A percentile compares a stretch with the other conserved stretches of the same genome.
Conservation (phyloP, 2,113 vertebrate species). For the Triplophysa tibetana region DNA sequence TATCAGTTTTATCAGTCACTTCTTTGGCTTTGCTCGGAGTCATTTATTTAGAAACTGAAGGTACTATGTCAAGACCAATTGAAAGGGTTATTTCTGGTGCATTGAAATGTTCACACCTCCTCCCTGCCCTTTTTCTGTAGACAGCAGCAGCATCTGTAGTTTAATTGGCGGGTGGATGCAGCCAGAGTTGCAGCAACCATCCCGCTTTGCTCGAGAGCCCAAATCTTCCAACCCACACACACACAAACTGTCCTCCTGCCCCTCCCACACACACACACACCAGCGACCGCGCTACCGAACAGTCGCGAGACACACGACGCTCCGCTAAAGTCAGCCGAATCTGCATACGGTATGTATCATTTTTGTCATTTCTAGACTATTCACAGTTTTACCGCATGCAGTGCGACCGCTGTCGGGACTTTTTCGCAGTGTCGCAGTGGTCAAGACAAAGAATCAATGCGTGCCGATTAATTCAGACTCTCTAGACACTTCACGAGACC, state of each 20-base stretch:
- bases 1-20: too few relatives aligned
- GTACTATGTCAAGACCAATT: neutral
- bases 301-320: conserved; percentile 42
- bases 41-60: too few relatives aligned
- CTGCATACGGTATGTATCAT: conserved; percentile 55
- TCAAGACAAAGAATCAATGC: conserved; percentile 4
- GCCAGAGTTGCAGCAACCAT: conserved; percentile 52
- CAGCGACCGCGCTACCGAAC: conserved; percentile 6
- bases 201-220: conserved; percentile 40
- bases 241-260: conserved; percentile 32
- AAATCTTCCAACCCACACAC: conserved; percentile 40
- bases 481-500: neutral
- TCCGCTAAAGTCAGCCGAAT: conserved; percentile 43
- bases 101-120: conserved; percentile 32
- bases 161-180: conserved; percentile 43
- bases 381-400: neutral
- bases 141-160: conserved; percentile 49
- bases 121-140: conserved; percentile 36
- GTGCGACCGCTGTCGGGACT: neutral
- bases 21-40: neutral
- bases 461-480: neutral
- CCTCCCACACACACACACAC: conserved; percentile 20
- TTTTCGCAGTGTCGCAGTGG: conserved; percentile 36
- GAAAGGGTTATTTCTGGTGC: conserved; percentile 52
- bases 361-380: neutral